Conservation (phyloP, 2,888 invertebrate species). For the Acronicta alni region DNA sequence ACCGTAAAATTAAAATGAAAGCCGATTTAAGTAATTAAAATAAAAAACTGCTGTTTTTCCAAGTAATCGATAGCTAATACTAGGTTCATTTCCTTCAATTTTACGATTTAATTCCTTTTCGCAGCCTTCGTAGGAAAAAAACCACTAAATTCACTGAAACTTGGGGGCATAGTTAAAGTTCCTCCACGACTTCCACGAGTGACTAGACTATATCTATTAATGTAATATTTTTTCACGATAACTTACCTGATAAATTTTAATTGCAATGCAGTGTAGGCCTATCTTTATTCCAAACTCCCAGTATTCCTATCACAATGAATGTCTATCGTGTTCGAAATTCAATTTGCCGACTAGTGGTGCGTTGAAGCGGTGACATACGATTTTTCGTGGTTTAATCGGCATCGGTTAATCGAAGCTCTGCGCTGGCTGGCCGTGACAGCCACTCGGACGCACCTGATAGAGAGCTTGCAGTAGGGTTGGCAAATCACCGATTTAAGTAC, state of each 20-base stretch:
- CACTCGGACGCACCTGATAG: conserved; percentile 62
- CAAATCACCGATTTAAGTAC: conserved; percentile 14
- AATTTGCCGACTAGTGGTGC: conserved; percentile 71
- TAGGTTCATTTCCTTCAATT: too few species aligned
- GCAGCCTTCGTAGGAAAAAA: too few species aligned
- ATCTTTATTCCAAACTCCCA: neutral
- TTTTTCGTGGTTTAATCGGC: conserved; percentile 72
- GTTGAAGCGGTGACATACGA: conserved; percentile 66
- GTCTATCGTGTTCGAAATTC: conserved; percentile 58
- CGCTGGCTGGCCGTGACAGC: conserved; percentile 74
- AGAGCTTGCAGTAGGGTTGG: conserved; percentile 65
- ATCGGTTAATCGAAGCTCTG: conserved; percentile 55
- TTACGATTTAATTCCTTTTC: too few species aligned
- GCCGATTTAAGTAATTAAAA: too few species aligned
- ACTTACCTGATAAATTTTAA: neutral
- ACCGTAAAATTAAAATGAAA: too few species aligned
- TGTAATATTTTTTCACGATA: too few species aligned
- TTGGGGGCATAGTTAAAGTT: too few species aligned
- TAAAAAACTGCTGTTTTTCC: too few species aligned
- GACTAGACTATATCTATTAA: too few species aligned
- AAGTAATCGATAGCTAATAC: too few species aligned
- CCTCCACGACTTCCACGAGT: too few species aligned
- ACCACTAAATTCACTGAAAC: too few species aligned
- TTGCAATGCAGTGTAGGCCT: neutral
- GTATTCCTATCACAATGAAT: conserved; percentile 21